Conservation (phyloP, 2,113 vertebrate genomes). For the Cyrtonyx montezumae region DNA sequence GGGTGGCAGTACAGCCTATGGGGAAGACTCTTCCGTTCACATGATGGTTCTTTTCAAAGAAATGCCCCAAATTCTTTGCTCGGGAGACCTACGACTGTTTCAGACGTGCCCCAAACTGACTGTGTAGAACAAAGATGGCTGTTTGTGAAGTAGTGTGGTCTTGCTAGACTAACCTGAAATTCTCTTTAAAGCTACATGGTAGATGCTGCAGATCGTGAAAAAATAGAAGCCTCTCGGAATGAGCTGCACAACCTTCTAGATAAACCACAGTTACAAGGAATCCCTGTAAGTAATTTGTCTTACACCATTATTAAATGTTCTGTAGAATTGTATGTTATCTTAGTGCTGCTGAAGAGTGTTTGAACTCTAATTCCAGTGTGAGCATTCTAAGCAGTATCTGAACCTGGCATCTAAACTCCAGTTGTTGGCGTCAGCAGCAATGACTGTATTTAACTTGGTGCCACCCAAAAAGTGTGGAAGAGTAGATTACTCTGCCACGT, state of each 20-base stretch:
- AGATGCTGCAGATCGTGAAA: slow-evolving; percentile 96
- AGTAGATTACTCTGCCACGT: neutral
- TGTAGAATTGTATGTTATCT: neutral
- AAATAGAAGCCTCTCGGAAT: slow-evolving; percentile 97
- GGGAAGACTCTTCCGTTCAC: neutral
- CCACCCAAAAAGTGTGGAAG: neutral
- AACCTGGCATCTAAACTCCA: neutral
- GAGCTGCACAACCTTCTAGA: slow-evolving; percentile 98
- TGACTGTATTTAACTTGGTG: neutral
- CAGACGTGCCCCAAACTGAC: neutral
- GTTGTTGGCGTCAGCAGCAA: neutral
- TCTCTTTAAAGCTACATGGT: slow-evolving; percentile 93
- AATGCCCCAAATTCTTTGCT: neutral
- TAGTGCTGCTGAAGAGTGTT: neutral
- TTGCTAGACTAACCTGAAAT: slow-evolving; percentile 30
- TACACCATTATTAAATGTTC: neutral
- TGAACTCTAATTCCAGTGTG: neutral
- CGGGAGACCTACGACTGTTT: neutral
- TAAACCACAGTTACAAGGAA: slow-evolving; percentile 98
- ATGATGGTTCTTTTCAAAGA: neutral
- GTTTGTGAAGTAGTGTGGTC: neutral
- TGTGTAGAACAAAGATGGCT: neutral
- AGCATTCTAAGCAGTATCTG: neutral
- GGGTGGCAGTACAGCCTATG: neutral
- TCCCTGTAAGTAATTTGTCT: slow-evolving; percentile 87